Percentiles rank a stretch among this genome's conserved stretches.
Evolutionary conservation across 2,888 invertebrate genomes (phyloP).

Genomic region (Amitus sp.): DNA sequence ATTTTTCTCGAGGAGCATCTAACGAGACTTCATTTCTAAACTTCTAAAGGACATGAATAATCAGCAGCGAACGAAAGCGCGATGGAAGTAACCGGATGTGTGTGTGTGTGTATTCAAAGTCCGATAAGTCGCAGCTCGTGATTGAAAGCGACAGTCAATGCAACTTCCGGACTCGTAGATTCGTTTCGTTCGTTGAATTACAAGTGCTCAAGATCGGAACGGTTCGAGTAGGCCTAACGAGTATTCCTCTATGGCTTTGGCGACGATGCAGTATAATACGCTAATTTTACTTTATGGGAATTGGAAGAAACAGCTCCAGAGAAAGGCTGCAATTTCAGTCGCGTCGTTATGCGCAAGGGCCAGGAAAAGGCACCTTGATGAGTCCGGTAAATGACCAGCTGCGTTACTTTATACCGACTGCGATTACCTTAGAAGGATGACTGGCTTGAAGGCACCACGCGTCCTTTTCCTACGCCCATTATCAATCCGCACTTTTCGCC

Average conservation of each 20-base stretch:
- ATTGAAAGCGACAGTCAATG: background rate
- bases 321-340: constrained; percentile 11
- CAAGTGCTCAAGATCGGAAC: no score
- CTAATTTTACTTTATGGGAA: constrained; percentile 4
- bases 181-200: background rate
- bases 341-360: background rate
- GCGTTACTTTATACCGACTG: background rate
- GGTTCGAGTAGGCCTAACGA: no score
- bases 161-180: background rate
- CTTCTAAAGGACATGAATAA: no score
- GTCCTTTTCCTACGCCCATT: background rate
- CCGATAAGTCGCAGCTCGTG: background rate
- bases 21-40: no score
- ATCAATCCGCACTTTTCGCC: constrained; percentile 2
- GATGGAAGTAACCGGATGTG: background rate
- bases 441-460: constrained; percentile 3
- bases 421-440: background rate
- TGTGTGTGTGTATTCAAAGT: background rate
- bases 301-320: background rate
- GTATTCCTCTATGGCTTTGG: background rate
- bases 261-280: background rate
- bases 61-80: background rate
- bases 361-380: constrained; percentile 6
- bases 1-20: no score
- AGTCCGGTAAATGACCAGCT: constrained; percentile 9